Evolutionary conservation across 30 jellyfish, hydroid and myxozoan species (phyloP), one percentile per base, ranked within the genome.

Genomic region (Catostylus mosaicus): DNA sequence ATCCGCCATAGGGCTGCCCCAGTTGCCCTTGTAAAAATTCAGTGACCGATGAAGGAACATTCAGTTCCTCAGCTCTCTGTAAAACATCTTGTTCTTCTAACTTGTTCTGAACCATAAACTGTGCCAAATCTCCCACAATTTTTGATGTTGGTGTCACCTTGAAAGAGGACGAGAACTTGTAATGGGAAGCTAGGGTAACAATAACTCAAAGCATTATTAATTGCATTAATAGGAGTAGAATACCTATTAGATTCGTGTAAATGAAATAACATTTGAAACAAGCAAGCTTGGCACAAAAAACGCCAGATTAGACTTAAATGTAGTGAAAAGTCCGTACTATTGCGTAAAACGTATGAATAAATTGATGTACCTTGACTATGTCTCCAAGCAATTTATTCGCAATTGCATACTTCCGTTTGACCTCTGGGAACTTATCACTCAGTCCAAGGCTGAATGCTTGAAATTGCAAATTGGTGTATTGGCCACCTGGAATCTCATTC

Each of bases 401-500:
- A 30, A 90, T 75, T 47, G 89, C 74, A 76, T 96, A 96, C 59
- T 89, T 96, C 70, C 95, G 73, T 71, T 96, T 96, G 43, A 96
- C 97, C 68, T 86, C 98, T 1, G 97, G 92, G 65, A 96, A 96
- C 48, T 96, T 96, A 51, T 90, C 98, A 73, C 97, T 80, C 59
- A 96, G 89, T 16, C 99, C 99, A 35, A 96, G 67, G 65, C 99
- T 96, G 85, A 96, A 96, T 16, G 99, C 98, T 77, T 96, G 99
- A 63, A 96, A 96, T 66, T 96, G 99, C 80, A 96, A 65, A 76
- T 96, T 96, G 74, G 99, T 96, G 82, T 96, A 96, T 54, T 96
- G 99, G 56, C 99, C 99, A 24, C 99, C 99, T 0, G 99, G 99
- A 38, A 96, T 96, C 52, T 96, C 99, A 71, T 96, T 96, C 0